A percentile compares a stretch with the other conserved stretches of the same genome.
These are phyloP conservation scores for Hippotragus niger DNA, from an alignment of 2,113 vertebrate genomes.

Conservation along the genomic window DNA sequence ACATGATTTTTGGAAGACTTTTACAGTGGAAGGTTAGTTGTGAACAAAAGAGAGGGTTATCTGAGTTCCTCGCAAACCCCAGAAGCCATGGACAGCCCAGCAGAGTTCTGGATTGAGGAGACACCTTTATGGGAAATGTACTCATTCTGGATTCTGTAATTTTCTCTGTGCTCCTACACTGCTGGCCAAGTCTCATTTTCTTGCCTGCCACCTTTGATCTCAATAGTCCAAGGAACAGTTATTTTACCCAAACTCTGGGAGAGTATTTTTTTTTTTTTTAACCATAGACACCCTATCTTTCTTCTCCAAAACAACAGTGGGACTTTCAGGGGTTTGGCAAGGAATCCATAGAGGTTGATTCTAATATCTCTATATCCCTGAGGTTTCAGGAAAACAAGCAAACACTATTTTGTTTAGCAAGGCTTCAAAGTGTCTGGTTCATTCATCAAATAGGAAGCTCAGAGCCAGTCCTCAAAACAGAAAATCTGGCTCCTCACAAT, in stretches of 20 bases:
- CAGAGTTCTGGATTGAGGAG: background rate
- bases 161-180: background rate
- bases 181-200: background rate
- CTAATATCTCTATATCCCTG: background rate
- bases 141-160: background rate
- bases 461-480: background rate
- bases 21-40: background rate
- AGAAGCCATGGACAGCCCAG: background rate
- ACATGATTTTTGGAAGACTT: background rate
- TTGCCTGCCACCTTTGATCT: background rate
- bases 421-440: background rate
- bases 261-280: background rate
- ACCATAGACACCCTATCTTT: background rate
- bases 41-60: background rate
- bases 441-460: constrained; percentile 3
- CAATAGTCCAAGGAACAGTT: background rate
- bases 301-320: background rate
- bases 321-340: background rate
- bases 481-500: background rate
- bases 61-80: background rate
- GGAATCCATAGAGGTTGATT: background rate
- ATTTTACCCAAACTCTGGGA: background rate
- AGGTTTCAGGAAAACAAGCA: background rate
- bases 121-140: background rate
- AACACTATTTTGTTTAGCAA: background rate